These are phyloP conservation scores for Cyaniris semiargus DNA, from an alignment of 2,888 invertebrate species.

Conservation along the genomic window DNA sequence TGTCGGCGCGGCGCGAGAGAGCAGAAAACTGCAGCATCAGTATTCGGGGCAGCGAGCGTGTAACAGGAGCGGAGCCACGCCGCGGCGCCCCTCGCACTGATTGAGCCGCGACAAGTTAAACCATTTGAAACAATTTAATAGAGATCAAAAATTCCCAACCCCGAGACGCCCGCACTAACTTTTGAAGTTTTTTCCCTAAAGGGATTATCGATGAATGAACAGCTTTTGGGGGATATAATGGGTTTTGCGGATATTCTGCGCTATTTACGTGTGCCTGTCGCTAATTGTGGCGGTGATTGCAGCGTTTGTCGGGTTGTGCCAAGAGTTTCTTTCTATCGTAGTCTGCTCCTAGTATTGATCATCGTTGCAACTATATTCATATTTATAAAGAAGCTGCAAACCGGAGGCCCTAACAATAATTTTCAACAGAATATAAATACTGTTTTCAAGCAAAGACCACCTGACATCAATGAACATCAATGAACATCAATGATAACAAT, in stretches of 20 bases:
- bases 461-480: no score
- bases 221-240: conserved; percentile 70
- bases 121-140: conserved; percentile 82
- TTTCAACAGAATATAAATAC: no score
- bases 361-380: neutral
- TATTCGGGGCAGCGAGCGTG: conserved; percentile 64
- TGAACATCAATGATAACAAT: no score
- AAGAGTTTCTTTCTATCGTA: neutral
- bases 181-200: conserved; percentile 80
- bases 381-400: neutral
- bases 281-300: conserved; percentile 43
- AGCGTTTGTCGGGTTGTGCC: conserved; percentile 40
- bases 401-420: no score
- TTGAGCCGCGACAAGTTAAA: conserved; percentile 81
- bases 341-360: neutral
- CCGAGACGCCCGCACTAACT: conserved; percentile 76
- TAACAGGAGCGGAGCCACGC: conserved; percentile 48
- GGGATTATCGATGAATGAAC: conserved; percentile 75
- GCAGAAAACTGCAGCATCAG: conserved; percentile 51
- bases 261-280: conserved; percentile 27
- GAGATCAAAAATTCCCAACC: conserved; percentile 79
- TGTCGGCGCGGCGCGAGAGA: conserved; percentile 41
- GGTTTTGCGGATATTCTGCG: conserved; percentile 64
- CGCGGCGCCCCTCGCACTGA: conserved; percentile 62
- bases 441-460: no score